Evolutionary conservation across 2,797 vertebrate genomes (phyloP).

Genomic region (Macroramphosus scolopax): DNA sequence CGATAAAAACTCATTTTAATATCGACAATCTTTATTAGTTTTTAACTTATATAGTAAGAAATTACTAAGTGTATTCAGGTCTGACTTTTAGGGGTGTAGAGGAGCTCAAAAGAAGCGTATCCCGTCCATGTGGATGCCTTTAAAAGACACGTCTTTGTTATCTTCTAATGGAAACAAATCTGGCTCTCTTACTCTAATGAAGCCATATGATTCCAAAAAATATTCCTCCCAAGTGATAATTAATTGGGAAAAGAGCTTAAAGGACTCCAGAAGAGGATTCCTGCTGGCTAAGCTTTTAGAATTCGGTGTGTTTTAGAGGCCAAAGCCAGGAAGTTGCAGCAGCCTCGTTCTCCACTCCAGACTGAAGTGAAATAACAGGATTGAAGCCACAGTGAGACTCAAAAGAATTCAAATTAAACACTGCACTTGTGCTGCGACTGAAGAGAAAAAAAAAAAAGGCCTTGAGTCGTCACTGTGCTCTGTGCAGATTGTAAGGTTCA

Average conservation of each 20-base stretch:
- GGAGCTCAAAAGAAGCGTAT: too few relatives aligned
- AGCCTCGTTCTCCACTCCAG: neutral
- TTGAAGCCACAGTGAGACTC: conserved; percentile 10
- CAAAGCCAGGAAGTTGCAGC: conserved; percentile 1
- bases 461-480: too few relatives aligned
- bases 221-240: too few relatives aligned
- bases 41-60: too few relatives aligned
- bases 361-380: neutral
- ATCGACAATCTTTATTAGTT: conserved; percentile 1
- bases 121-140: too few relatives aligned
- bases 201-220: too few relatives aligned
- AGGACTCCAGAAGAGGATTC: neutral
- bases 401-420: conserved; percentile 14
- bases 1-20: neutral
- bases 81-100: too few relatives aligned
- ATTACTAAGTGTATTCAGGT: too few relatives aligned
- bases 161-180: too few relatives aligned
- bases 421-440: conserved; percentile 1
- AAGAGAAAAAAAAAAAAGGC: conserved; percentile 1
- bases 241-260: neutral
- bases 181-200: too few relatives aligned
- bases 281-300: conserved; percentile 4
- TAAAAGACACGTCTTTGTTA: too few relatives aligned
- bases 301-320: conserved; percentile 1
- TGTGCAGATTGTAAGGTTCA: neutral